phyloP scores from a whole-genome alignment of 1,140 invertebrate species.

The Muscidifurax raptorellus region DNA sequence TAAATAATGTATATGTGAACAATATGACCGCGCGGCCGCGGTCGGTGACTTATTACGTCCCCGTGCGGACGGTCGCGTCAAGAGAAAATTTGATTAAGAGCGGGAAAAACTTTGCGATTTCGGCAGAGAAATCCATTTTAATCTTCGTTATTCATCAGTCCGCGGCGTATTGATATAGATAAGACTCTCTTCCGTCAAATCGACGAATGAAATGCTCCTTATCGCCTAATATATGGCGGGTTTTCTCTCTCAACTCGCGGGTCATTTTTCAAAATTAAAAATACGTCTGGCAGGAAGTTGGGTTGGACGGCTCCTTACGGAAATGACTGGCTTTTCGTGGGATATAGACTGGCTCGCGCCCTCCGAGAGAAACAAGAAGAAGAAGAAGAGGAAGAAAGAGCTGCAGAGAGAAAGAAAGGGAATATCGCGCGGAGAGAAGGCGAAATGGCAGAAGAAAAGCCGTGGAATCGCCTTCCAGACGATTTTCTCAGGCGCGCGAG shows the following conservation, averaged over 20 bases:
- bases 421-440: conserved; percentile 32
- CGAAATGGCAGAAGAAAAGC: conserved; percentile 55
- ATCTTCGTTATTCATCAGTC: background rate
- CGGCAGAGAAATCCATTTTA: background rate
- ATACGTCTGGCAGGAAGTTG: conserved; percentile 6
- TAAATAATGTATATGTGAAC: background rate
- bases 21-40: no score
- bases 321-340: conserved; percentile 51
- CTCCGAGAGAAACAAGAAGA: background rate
- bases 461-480: conserved; percentile 58
- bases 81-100: no score
- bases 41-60: background rate
- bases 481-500: conserved; percentile 57
- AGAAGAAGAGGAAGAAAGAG: background rate
- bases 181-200: no score
- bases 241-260: no score
- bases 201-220: background rate
- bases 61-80: no score
- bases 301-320: background rate
- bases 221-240: background rate
- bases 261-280: conserved; percentile 41
- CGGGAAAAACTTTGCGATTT: background rate
- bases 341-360: conserved; percentile 4
- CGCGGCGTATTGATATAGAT: no score
- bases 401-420: conserved; percentile 20